Conservation (phyloP, 2,797 vertebrate species). For the Spinus pinus region DNA sequence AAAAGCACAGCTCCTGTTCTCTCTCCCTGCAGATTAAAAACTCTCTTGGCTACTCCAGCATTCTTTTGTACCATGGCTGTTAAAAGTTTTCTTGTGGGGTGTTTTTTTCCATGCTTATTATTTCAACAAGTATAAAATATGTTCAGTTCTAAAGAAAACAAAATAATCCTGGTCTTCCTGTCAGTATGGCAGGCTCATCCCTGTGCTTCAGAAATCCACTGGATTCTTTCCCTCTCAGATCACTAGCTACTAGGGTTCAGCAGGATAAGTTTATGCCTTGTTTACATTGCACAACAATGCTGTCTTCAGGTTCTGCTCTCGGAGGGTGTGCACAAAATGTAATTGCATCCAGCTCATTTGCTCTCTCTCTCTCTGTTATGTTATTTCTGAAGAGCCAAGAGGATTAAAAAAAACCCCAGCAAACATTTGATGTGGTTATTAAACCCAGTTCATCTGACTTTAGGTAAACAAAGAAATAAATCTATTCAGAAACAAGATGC, state of each 20-base stretch:
- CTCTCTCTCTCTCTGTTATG: background rate
- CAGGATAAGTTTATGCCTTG: background rate
- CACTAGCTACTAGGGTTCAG: background rate
- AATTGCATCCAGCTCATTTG: conserved; percentile 11
- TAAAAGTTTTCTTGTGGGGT: background rate
- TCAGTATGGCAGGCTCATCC: background rate
- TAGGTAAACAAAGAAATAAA: conserved; percentile 45
- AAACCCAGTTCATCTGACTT: conserved; percentile 12
- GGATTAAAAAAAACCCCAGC: conserved; percentile 11
- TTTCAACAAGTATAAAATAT: background rate
- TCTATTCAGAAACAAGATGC: background rate
- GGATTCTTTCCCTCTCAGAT: conserved; percentile 45
- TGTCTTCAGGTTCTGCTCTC: background rate
- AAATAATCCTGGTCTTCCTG: conserved; percentile 22
- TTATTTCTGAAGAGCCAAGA: conserved; percentile 39
- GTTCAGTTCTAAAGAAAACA: background rate
- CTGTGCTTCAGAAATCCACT: background rate
- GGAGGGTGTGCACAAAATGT: background rate
- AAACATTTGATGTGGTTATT: conserved; percentile 20
- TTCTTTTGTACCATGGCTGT: background rate
- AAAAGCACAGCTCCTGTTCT: background rate
- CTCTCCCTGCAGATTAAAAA: background rate
- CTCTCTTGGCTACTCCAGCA: background rate
- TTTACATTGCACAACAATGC: background rate
- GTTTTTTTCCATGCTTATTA: background rate